These are phyloP conservation scores for Caenorhabditis inopinata DNA, from an alignment of 1,140 invertebrate genomes.

Conservation along the genomic window DNA sequence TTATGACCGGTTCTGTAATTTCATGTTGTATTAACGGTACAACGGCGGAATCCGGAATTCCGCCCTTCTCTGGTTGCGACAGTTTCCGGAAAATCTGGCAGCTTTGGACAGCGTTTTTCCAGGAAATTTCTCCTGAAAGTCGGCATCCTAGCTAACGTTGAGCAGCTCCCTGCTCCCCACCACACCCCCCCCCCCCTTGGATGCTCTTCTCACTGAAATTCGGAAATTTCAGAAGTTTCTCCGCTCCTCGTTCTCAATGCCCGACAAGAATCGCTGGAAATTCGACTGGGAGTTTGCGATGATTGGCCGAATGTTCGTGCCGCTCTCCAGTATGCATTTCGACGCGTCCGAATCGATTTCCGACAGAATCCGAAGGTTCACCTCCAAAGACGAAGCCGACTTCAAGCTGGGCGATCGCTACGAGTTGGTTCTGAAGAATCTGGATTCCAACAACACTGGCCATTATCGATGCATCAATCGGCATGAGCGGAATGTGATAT, in stretches of 20 bases:
- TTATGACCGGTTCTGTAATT: too few relatives aligned
- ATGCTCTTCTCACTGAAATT: too few relatives aligned
- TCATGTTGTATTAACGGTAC: too few relatives aligned
- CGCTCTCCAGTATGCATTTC: slow-evolving; percentile 20
- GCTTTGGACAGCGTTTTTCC: too few relatives aligned
- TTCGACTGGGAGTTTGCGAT: slow-evolving; percentile 40
- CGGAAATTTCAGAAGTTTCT: slow-evolving; percentile 25
- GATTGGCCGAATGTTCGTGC: slow-evolving; percentile 4
- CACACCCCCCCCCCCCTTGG: too few relatives aligned
- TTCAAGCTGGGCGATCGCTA: slow-evolving; percentile 34
- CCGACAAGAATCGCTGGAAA: slow-evolving; percentile 12
- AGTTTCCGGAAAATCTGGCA: too few relatives aligned
- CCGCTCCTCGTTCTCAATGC: not conserved
- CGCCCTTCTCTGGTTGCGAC: too few relatives aligned
- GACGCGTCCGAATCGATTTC: slow-evolving; percentile 23
- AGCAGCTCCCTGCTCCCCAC: too few relatives aligned
- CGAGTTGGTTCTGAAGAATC: slow-evolving; percentile 20
- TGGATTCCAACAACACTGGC: slow-evolving; percentile 32
- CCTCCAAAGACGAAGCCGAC: slow-evolving; percentile 15
- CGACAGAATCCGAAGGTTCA: not conserved
- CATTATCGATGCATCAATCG: slow-evolving; percentile 41
- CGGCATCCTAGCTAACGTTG: too few relatives aligned
- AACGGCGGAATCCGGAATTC: too few relatives aligned
- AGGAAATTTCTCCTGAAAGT: too few relatives aligned
- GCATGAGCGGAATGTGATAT: slow-evolving; percentile 16